Evolutionary conservation across 1,140 invertebrate species (phyloP).

Genomic region (Ephestia elutella): DNA sequence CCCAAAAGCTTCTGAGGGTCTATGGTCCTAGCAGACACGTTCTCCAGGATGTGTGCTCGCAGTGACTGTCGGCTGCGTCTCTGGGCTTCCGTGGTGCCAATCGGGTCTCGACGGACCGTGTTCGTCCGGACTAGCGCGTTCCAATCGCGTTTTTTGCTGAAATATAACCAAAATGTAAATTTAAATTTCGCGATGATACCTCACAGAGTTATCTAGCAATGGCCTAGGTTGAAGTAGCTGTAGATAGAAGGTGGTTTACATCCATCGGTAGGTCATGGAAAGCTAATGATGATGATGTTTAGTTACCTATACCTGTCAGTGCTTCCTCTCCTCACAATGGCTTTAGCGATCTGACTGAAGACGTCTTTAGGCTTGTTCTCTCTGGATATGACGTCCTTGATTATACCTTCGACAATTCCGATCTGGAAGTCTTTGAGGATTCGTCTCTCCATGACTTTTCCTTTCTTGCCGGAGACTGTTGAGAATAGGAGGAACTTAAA

Average conservation of each 20-base stretch:
- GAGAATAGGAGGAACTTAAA: background rate
- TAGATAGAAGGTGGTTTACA: too few relatives aligned
- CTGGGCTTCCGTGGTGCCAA: conserved; percentile 82
- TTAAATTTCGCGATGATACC: background rate
- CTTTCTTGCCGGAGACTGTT: conserved; percentile 86
- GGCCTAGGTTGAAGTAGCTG: too few relatives aligned
- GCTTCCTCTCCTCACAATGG: conserved; percentile 80
- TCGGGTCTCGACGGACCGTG: conserved; percentile 81
- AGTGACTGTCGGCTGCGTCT: conserved; percentile 81
- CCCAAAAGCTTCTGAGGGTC: conserved; percentile 81
- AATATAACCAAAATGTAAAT: conserved; percentile 19
- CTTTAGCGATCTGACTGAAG: conserved; percentile 85
- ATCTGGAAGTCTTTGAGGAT: conserved; percentile 94
- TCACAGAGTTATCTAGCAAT: too few relatives aligned
- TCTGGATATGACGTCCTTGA: conserved; percentile 80
- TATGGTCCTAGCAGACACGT: conserved; percentile 77
- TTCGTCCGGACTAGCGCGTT: conserved; percentile 85
- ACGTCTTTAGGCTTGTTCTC: conserved; percentile 84
- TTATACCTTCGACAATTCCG: conserved; percentile 88
- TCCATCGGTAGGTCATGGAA: too few relatives aligned
- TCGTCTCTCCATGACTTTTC: conserved; percentile 87
- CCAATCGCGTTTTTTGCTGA: conserved; percentile 87
- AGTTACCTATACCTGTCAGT: conserved; percentile 56
- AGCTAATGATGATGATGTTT: background rate
- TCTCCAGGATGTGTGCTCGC: conserved; percentile 77